Evolutionary conservation across 1,140 invertebrate genomes (phyloP).

Genomic region (Aphidius gifuensis): DNA sequence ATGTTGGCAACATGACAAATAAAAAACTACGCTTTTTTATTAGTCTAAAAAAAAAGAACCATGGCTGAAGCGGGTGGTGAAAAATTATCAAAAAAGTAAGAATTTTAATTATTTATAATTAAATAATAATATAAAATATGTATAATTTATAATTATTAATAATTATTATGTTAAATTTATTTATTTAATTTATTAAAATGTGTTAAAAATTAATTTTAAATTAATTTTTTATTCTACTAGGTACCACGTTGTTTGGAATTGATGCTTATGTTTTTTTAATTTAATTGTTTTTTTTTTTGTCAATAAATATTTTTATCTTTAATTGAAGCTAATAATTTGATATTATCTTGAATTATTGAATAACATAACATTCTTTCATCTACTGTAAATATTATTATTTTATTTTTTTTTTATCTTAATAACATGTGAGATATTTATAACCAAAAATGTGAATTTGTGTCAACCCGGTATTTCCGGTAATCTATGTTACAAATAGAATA

Average conservation of each 20-base stretch:
- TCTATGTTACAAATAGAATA: conserved; percentile 22
- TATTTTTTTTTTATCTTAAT: no score
- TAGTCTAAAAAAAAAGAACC: conserved; percentile 25
- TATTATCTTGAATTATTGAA: no score
- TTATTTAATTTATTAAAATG: conserved; percentile 10
- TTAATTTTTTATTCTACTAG: background rate
- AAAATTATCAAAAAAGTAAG: conserved; percentile 72
- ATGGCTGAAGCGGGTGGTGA: conserved; percentile 61
- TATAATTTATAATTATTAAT: no score
- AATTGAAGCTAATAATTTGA: no score
- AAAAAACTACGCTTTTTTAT: no score
- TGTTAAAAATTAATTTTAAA: conserved; percentile 1
- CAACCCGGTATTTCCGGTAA: conserved; percentile 27
- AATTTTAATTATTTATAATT: conserved; percentile 40
- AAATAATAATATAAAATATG: conserved; percentile 10
- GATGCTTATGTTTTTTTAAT: background rate
- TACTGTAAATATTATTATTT: no score
- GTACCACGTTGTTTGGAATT: conserved; percentile 11
- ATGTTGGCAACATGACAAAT: no score
- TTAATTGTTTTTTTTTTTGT: background rate
- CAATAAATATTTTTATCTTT: no score
- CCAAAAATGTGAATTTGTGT: conserved; percentile 29
- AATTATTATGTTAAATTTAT: background rate
- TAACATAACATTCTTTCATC: no score
- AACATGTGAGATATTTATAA: conserved; percentile 21